Conservation (phyloP, 2,113 vertebrate species). For the Nothobranchius furzeri region DNA sequence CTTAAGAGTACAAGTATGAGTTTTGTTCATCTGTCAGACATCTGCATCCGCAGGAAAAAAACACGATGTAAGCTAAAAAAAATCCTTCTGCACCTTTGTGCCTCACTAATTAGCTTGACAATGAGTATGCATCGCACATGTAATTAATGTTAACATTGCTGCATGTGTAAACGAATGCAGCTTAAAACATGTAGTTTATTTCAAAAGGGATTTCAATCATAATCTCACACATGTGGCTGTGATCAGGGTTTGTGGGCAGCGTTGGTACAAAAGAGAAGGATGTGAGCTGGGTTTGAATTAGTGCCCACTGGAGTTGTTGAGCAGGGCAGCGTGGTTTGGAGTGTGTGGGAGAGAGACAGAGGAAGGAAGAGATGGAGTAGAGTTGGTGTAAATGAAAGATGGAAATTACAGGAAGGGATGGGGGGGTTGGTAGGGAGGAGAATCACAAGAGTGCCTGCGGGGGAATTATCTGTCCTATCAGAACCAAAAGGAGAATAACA, state of each 20-base stretch:
- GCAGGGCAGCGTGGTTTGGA: conserved; percentile 22
- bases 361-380: conserved; percentile 26
- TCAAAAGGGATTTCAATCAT: too few relatives aligned
- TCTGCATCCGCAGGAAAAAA: not conserved
- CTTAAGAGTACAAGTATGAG: not conserved
- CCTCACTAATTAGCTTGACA: conserved; percentile 4
- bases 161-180: not conserved
- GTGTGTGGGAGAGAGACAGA: conserved; percentile 14
- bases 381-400: conserved; percentile 55
- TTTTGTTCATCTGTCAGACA: not conserved
- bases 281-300: conserved; percentile 56
- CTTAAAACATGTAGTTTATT: too few relatives aligned
- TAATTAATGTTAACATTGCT: conserved; percentile 1
- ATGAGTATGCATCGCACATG: conserved; percentile 10
- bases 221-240: conserved; percentile 14
- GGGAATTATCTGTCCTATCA: conserved; percentile 66
- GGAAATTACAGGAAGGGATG: conserved; percentile 27
- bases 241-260: conserved; percentile 47
- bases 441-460: conserved; percentile 49
- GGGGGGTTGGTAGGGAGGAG: conserved; percentile 28
- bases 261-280: conserved; percentile 56
- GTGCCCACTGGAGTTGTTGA: conserved; percentile 41
- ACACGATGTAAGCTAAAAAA: not conserved
- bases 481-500: conserved; percentile 67
- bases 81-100: too few relatives aligned